Evolutionary conservation across 2,113 vertebrate species (phyloP), one percentile per base, ranked within the genome.

Genomic region (Podocnemis expansa): DNA sequence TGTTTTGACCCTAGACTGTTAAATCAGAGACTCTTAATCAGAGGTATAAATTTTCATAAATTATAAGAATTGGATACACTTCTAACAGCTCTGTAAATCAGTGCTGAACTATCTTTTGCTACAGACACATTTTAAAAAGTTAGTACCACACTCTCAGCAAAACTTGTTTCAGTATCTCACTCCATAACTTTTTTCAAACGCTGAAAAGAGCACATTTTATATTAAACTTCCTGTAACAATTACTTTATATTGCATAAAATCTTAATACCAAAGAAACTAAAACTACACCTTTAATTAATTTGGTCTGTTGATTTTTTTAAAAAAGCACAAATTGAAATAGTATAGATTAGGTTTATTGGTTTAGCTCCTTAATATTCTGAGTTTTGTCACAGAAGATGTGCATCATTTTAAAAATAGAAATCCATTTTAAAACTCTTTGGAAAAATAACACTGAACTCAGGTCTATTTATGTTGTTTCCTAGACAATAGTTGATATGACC

Each of bases 51-150:
- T 91, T 93, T 78, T 56, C 81, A 47, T 90, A 49, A 83, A 51
- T 52, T 54, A 3, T 78, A 49, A 95, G 63, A 87, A 47, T 49
- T 91, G 79, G 45, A 9, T 38, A 25, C 21, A 80, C 7, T 96
- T 94, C 21, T 90, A 43, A 55, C 21, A 56, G 12, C 70, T 60
- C 1, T 92, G 9, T 84, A 55, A 73, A 76, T 86, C 86, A 47
- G 41, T 67, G 4, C n/a, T 83, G 16, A 73, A 38, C 81, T 47
- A 75, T 75, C 41, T 25, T 43, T 6, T 80, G 60, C 60, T 83
- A 82, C 47, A 93, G 49, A 2, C 25, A 19, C 91, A 41, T 43
- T 89, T 56, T 93, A 29, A 89, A 81, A 91, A 89, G 47, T 79
- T 92, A 51, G 34, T 17, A 70, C 83, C 89, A 22, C 41, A 52